These are phyloP conservation scores for Reticulitermes lucifugus DNA, from an alignment of 2,888 invertebrate species.

Conservation along the genomic window DNA sequence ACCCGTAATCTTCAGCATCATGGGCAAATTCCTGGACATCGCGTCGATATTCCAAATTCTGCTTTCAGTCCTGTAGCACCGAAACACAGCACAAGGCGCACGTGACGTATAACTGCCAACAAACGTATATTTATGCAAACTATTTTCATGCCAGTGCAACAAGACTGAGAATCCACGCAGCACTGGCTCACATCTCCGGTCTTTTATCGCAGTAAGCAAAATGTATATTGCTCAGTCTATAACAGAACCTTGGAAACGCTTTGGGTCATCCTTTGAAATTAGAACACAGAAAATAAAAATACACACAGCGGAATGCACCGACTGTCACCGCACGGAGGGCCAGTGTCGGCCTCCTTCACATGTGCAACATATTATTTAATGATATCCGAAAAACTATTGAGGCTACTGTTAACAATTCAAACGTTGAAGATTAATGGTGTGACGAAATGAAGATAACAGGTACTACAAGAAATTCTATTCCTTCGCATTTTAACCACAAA, in stretches of 20 bases:
- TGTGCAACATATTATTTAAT: not conserved
- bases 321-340: not conserved
- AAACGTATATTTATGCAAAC: not conserved
- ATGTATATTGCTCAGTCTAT: not conserved
- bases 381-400: too few species aligned
- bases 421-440: too few species aligned
- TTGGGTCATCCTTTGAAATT: slow-evolving; percentile 16
- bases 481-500: too few species aligned
- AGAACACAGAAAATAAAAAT: slow-evolving; percentile 8
- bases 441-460: too few species aligned
- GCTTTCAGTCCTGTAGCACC: not conserved
- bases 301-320: not conserved
- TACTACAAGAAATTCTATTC: too few species aligned
- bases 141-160: not conserved
- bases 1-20: not conserved
- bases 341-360: not conserved
- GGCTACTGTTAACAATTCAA: too few species aligned
- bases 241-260: not conserved
- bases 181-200: not conserved
- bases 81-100: not conserved
- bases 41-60: not conserved
- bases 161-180: not conserved
- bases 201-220: not conserved
- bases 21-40: not conserved
- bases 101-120: not conserved